A percentile compares a stretch with the other conserved stretches of the same genome.
Conservation (phyloP, 1,140 invertebrate genomes). For the Globodera rostochiensis region DNA sequence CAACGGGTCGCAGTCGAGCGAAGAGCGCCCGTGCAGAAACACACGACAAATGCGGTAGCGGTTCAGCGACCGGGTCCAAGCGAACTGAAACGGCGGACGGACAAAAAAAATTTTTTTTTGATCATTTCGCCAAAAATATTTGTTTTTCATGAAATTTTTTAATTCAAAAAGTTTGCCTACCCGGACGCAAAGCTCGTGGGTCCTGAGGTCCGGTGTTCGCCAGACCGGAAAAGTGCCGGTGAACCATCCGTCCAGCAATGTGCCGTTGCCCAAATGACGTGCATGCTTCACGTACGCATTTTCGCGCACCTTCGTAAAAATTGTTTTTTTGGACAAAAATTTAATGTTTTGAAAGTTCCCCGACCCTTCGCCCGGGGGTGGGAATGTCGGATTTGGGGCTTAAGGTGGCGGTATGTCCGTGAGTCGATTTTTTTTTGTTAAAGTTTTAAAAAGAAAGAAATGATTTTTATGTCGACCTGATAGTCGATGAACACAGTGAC, state of each 20-base stretch:
- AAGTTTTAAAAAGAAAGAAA: too few relatives aligned
- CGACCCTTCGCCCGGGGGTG: too few relatives aligned
- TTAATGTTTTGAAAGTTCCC: too few relatives aligned
- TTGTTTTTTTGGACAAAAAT: too few relatives aligned
- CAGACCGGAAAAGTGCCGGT: slow-evolving; percentile 30
- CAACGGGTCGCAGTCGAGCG: slow-evolving; percentile 30
- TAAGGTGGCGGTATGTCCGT: too few relatives aligned
- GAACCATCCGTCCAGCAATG: slow-evolving; percentile 33
- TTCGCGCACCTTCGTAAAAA: slow-evolving; percentile 29
- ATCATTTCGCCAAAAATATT: neutral
- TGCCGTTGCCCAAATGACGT: slow-evolving; percentile 37
- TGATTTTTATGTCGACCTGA: neutral
- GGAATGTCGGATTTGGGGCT: too few relatives aligned
- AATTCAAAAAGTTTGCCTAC: neutral
- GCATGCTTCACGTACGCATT: slow-evolving; percentile 41
- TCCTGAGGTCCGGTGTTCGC: slow-evolving; percentile 21
- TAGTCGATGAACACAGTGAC: slow-evolving; percentile 35
- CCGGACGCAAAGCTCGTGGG: slow-evolving; percentile 31
- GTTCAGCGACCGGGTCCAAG: slow-evolving; percentile 23
- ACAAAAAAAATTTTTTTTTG: too few relatives aligned
- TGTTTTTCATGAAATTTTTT: neutral
- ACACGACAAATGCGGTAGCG: slow-evolving; percentile 26
- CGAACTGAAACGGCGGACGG: slow-evolving; percentile 2
- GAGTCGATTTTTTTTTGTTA: too few relatives aligned
- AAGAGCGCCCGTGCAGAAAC: slow-evolving; percentile 27